These are phyloP conservation scores for human (Homo sapiens) DNA, from an alignment of 2,113 vertebrate species.

Conservation along the genomic window GRCh38 chr6:41566001-41566500, in stretches of 20 bases:
- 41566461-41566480: neutral
- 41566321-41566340: neutral
- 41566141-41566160: neutral
- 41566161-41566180: neutral
- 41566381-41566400: conserved; percentile 1
- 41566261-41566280: neutral
- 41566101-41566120: neutral
- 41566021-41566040: neutral
- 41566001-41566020: neutral
- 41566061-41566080: neutral
- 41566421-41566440: neutral
- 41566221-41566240: neutral
- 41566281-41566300: neutral
- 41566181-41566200: neutral
- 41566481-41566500: neutral
- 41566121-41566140: neutral
- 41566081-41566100: neutral
- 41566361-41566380: neutral
- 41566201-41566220: neutral
- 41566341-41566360: neutral
- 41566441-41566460: neutral
- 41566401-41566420: neutral
- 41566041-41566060: neutral
- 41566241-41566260: neutral
- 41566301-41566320: neutral